Evolutionary conservation across 2,113 vertebrate genomes (phyloP).

Genomic region (Nothocercus julius): DNA sequence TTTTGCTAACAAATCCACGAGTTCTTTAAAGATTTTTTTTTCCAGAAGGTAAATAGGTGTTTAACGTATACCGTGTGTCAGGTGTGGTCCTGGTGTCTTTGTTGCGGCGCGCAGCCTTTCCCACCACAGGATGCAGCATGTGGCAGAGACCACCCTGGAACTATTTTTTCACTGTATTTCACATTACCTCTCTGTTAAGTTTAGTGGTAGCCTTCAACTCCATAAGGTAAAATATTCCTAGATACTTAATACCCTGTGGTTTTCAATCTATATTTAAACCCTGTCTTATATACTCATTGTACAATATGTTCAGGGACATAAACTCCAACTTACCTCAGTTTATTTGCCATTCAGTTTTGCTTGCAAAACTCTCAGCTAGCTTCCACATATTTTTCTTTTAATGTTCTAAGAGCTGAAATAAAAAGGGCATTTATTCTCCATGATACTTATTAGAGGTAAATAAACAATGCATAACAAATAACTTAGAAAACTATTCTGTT

Average conservation of each 20-base stretch:
- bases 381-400: constrained; percentile 27
- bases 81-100: constrained; percentile 21
- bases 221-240: constrained; percentile 64
- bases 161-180: constrained; percentile 45
- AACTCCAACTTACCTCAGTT: constrained; percentile 55
- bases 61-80: constrained; percentile 42
- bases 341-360: background rate
- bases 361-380: constrained; percentile 27
- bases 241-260: constrained; percentile 64
- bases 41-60: constrained; percentile 29
- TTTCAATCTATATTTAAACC: constrained; percentile 69
- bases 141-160: constrained; percentile 54
- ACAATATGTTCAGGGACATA: constrained; percentile 65
- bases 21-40: constrained; percentile 49
- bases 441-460: constrained; percentile 7
- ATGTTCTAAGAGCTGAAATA: constrained; percentile 4
- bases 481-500: background rate
- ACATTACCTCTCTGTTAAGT: constrained; percentile 57
- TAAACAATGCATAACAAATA: background rate
- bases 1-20: constrained; percentile 57
- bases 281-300: constrained; percentile 33
- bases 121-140: constrained; percentile 18
- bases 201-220: constrained; percentile 46
- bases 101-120: constrained; percentile 19
- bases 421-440: background rate